phyloP scores from a whole-genome alignment of 2,797 vertebrate species.

The Melanotaenia pygmaea region DNA sequence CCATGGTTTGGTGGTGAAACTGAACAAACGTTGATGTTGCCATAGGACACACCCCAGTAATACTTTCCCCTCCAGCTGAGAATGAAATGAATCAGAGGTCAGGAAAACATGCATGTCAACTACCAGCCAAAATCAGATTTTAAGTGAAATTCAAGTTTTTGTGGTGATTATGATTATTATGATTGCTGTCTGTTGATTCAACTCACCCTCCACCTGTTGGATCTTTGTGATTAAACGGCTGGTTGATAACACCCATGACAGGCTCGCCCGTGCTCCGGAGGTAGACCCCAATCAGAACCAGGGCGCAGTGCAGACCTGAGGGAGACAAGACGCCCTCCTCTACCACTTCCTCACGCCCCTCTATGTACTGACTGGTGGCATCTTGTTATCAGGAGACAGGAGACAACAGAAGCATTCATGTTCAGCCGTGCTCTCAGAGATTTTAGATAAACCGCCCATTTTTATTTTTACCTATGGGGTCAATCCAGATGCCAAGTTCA shows the following conservation, averaged over 20 bases:
- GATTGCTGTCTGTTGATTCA: not conserved
- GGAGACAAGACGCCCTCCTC: slow-evolving; percentile 82
- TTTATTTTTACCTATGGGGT: slow-evolving; percentile 81
- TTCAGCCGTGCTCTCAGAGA: not conserved
- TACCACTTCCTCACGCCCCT: slow-evolving; percentile 83
- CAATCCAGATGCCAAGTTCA: slow-evolving; percentile 85
- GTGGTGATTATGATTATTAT: too few species aligned
- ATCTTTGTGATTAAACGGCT: slow-evolving; percentile 87
- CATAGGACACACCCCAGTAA: slow-evolving; percentile 85
- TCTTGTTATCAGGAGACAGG: slow-evolving; percentile 71
- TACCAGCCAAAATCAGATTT: not conserved
- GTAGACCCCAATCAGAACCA: slow-evolving; percentile 90
- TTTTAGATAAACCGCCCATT: rapidly evolving
- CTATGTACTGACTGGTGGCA: slow-evolving; percentile 90
- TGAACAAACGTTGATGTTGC: slow-evolving; percentile 78
- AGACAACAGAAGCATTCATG: not conserved
- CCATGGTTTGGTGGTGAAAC: slow-evolving; percentile 45
- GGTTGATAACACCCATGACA: slow-evolving; percentile 92
- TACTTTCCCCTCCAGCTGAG: slow-evolving; percentile 83
- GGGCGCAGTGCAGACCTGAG: slow-evolving; percentile 88
- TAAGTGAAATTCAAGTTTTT: not conserved
- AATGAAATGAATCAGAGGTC: slow-evolving; percentile 17
- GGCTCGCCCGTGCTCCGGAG: slow-evolving; percentile 85
- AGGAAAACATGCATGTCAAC: not conserved
- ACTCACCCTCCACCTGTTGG: slow-evolving; percentile 72